phyloP scores from a whole-genome alignment of 1,140 invertebrate species.

The Cotesia chilonis region DNA sequence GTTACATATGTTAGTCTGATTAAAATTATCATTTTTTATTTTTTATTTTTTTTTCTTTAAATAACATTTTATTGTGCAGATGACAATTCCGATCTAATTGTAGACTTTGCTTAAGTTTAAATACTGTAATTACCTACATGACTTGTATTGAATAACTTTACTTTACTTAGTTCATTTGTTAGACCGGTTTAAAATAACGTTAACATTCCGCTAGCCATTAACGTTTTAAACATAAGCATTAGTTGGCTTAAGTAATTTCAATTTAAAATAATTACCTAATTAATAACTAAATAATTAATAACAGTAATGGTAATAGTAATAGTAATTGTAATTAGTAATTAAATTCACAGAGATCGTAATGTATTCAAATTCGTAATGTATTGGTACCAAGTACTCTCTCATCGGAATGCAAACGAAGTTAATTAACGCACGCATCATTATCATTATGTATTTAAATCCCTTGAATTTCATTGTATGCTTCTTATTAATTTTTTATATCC shows the following conservation, averaged over 20 bases:
- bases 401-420: constrained; percentile 55
- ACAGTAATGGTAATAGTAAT: constrained; percentile 26
- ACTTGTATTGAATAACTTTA: constrained; percentile 8
- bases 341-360: constrained; percentile 2
- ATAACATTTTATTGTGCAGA: constrained; percentile 47
- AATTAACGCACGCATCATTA: constrained; percentile 42
- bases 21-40: neutral
- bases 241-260: too few relatives aligned
- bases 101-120: constrained; percentile 31
- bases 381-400: constrained; percentile 41
- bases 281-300: constrained; percentile 22
- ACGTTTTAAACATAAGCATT: constrained; percentile 24
- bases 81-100: constrained; percentile 43
- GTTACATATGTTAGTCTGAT: constrained; percentile 40
- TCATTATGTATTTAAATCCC: constrained; percentile 13
- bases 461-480: constrained; percentile 59
- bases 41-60: neutral
- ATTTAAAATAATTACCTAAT: too few relatives aligned
- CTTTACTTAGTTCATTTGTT: constrained; percentile 1
- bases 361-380: neutral
- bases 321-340: neutral
- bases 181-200: constrained; percentile 29
- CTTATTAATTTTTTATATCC: constrained; percentile 48
- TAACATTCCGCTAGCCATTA: constrained; percentile 16
- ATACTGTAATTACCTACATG: constrained; percentile 24